Conservation (phyloP, 2,888 invertebrate species). For the Meiosimyza platycephala region DNA sequence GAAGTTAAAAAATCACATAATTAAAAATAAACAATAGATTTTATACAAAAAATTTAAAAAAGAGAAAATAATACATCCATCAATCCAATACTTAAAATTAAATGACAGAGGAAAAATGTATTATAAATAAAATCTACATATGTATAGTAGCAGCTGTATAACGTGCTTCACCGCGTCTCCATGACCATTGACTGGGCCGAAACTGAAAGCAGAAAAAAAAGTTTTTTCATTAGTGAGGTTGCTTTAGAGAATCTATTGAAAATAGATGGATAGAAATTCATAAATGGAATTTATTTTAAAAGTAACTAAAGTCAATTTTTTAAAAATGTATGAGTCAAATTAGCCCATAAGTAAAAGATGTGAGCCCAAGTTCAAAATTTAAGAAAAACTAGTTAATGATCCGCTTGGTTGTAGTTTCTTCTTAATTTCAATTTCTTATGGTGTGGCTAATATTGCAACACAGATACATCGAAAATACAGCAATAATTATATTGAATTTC, state of each 20-base stretch:
- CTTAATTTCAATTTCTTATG: too few relatives aligned
- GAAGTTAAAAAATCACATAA: conserved; percentile 22
- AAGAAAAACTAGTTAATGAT: too few relatives aligned
- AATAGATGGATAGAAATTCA: background rate
- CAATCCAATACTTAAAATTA: conserved; percentile 8
- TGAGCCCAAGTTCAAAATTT: too few relatives aligned
- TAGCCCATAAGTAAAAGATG: too few relatives aligned
- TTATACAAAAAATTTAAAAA: conserved; percentile 22
- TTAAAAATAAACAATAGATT: conserved; percentile 27
- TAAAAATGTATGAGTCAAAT: too few relatives aligned
- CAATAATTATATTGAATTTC: too few relatives aligned
- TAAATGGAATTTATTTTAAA: background rate
- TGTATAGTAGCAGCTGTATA: conserved; percentile 96
- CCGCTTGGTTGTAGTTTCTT: too few relatives aligned
- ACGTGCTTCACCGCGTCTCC: conserved; percentile 90
- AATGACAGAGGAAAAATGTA: background rate
- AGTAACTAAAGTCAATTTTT: too few relatives aligned
- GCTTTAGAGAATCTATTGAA: background rate
- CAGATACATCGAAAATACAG: too few relatives aligned
- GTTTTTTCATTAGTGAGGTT: background rate
- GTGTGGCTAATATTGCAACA: too few relatives aligned
- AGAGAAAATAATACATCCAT: conserved; percentile 25
- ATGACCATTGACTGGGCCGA: conserved; percentile 94
- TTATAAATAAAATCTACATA: conserved; percentile 73
- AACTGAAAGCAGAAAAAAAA: conserved; percentile 74